A percentile compares a stretch with the other conserved stretches of the same genome.
Evolutionary conservation across 2,113 vertebrate genomes (phyloP).

Genomic region (Urocitellus parryii): DNA sequence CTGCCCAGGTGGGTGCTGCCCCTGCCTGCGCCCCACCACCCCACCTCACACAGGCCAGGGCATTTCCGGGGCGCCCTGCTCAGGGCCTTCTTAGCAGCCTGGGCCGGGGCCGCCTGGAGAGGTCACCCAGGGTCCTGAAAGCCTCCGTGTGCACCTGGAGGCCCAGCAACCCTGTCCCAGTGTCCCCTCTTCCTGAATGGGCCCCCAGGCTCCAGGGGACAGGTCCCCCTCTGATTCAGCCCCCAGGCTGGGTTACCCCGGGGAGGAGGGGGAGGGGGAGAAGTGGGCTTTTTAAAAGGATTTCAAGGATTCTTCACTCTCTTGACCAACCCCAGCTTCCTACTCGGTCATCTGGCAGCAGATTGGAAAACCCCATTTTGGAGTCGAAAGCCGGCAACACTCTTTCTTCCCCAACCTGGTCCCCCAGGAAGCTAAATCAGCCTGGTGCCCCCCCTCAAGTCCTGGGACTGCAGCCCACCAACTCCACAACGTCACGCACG

Average conservation of each 20-base stretch:
- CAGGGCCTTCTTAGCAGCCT: neutral
- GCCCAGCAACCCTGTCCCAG: neutral
- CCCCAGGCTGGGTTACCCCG: neutral
- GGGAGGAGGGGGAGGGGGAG: neutral
- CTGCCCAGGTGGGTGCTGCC: neutral
- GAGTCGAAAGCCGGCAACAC: neutral
- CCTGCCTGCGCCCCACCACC: accelerated
- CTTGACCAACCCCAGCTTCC: neutral
- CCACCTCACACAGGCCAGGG: neutral
- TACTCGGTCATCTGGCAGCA: neutral
- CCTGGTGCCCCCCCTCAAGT: neutral
- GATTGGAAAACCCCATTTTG: neutral
- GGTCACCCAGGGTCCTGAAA: neutral
- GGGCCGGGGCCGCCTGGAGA: neutral
- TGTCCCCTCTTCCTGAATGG: neutral
- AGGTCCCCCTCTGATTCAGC: neutral
- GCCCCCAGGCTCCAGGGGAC: neutral
- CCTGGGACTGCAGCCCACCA: accelerated
- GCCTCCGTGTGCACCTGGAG: neutral
- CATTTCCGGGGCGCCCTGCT: too few relatives aligned
- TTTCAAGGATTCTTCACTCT: neutral
- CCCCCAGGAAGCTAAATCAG: neutral
- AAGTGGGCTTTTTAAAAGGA: neutral
- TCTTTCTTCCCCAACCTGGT: neutral
- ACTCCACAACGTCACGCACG: neutral